These are phyloP conservation scores for Psilopogon haemacephalus DNA, from an alignment of 2,113 vertebrate species.

Conservation along the genomic window DNA sequence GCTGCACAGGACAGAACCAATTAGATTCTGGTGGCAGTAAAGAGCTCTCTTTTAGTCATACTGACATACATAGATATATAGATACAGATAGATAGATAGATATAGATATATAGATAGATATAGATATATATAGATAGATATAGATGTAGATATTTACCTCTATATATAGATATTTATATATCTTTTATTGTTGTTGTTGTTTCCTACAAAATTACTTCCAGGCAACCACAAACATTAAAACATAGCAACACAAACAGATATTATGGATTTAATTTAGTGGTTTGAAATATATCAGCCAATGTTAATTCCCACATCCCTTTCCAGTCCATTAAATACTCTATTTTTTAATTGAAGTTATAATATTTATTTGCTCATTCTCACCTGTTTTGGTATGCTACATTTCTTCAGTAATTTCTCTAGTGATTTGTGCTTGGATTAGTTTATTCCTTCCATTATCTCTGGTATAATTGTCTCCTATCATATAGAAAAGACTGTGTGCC, in stretches of 20 bases:
- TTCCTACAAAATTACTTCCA: constrained; percentile 69
- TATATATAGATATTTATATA: neutral
- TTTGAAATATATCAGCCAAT: constrained; percentile 71
- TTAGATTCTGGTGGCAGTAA: neutral
- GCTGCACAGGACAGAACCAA: neutral
- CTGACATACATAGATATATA: neutral
- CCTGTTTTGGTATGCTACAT: constrained; percentile 74
- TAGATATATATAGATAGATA: too few species aligned
- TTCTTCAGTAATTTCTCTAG: constrained; percentile 79
- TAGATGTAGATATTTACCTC: too few species aligned
- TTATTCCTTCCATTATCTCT: constrained; percentile 69
- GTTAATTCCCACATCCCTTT: constrained; percentile 75
- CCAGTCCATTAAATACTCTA: constrained; percentile 77
- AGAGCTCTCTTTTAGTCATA: constrained; percentile 36
- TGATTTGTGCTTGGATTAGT: constrained; percentile 68
- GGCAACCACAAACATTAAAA: constrained; percentile 64
- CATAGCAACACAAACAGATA: constrained; percentile 66
- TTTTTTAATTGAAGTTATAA: constrained; percentile 81
- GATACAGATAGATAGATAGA: too few species aligned
- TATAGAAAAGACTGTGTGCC: constrained; percentile 39
- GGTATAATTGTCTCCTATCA: constrained; percentile 63
- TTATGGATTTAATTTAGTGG: constrained; percentile 70
- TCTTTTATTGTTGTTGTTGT: neutral
- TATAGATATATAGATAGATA: too few species aligned
- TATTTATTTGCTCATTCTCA: constrained; percentile 79